Conservation (phyloP, 2,888 invertebrate genomes). For the Campoplex capitator region DNA sequence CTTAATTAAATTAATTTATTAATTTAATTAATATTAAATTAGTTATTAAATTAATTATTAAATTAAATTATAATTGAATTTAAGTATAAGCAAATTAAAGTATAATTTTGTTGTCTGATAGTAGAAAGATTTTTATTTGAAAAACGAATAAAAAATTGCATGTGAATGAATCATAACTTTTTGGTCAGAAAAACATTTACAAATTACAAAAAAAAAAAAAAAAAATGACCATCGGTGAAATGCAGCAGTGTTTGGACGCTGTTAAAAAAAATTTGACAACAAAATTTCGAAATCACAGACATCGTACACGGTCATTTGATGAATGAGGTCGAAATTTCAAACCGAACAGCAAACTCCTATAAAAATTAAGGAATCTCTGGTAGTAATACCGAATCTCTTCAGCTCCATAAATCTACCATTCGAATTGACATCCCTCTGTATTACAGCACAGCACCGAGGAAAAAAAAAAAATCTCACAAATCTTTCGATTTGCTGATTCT, state of each 20-base stretch:
- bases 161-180: neutral
- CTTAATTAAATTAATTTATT: too few relatives aligned
- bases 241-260: neutral
- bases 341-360: neutral
- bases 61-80: too few relatives aligned
- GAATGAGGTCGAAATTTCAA: neutral
- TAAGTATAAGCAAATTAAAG: neutral
- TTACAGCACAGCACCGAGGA: neutral
- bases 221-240: neutral
- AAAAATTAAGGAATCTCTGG: neutral
- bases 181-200: neutral
- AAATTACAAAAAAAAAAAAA: neutral
- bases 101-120: neutral
- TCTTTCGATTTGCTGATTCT: slow-evolving; percentile 28
- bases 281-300: neutral
- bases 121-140: neutral
- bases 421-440: neutral
- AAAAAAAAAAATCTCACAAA: slow-evolving; percentile 24
- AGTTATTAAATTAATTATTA: too few relatives aligned
- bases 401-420: slow-evolving; percentile 9
- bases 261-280: neutral
- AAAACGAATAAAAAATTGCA: neutral
- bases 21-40: too few relatives aligned
- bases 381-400: slow-evolving; percentile 7
- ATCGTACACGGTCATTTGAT: neutral